Evolutionary conservation across 2,113 vertebrate species (phyloP).

Genomic region (cattle (Bos taurus)): ARS-UCD2.0 NC_037357.1:67049501-67050000

Average conservation of each 20-base stretch:
- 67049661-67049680: neutral
- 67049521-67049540: neutral
- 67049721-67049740: neutral
- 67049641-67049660: neutral
- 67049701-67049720: neutral
- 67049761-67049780: neutral
- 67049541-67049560: neutral
- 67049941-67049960: conserved; percentile 41
- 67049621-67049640: neutral
- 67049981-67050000: neutral
- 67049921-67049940: neutral
- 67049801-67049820: neutral
- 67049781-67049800: neutral
- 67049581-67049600: neutral
- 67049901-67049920: neutral
- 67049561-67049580: neutral
- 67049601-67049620: neutral
- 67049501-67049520: neutral
- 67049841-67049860: neutral
- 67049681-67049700: neutral
- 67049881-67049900: neutral
- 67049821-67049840: neutral
- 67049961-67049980: neutral
- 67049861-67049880: neutral
- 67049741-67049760: neutral